Conservation (phyloP, 2,888 invertebrate genomes). For the Drosophila emarginata region DNA sequence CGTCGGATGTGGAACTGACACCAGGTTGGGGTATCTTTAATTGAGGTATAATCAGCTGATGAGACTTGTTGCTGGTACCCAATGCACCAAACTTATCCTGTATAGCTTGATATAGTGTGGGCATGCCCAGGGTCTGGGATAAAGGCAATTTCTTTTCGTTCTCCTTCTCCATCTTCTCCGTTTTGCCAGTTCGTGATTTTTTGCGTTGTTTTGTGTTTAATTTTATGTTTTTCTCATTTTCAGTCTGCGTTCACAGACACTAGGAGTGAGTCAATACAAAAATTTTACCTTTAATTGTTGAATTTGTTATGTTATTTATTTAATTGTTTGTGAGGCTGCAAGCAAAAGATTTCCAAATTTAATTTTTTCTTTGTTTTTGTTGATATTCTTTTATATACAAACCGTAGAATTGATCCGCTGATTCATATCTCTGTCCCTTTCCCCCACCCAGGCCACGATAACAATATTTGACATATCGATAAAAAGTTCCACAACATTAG, state of each 20-base stretch:
- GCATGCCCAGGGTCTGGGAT: background rate
- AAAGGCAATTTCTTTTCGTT: background rate
- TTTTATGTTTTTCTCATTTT: background rate
- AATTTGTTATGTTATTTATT: background rate
- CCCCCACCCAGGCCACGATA: too few species aligned
- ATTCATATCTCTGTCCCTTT: background rate
- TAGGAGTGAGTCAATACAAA: background rate
- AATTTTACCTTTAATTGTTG: background rate
- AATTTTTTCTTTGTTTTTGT: background rate
- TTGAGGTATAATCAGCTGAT: constrained; percentile 41
- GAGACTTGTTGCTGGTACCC: constrained; percentile 6
- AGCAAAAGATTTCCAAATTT: background rate
- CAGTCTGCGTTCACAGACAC: background rate
- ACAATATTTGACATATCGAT: background rate
- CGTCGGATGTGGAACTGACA: constrained; percentile 25
- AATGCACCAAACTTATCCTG: constrained; percentile 11
- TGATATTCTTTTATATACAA: background rate
- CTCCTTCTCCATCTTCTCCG: background rate
- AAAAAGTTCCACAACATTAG: background rate
- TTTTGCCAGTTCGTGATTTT: background rate
- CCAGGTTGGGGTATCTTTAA: constrained; percentile 41
- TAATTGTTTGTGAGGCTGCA: background rate
- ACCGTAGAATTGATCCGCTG: background rate
- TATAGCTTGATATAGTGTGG: constrained; percentile 25
- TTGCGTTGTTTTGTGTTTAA: background rate